Conservation (phyloP, 2,113 vertebrate genomes). For the Notiomystis cincta region DNA sequence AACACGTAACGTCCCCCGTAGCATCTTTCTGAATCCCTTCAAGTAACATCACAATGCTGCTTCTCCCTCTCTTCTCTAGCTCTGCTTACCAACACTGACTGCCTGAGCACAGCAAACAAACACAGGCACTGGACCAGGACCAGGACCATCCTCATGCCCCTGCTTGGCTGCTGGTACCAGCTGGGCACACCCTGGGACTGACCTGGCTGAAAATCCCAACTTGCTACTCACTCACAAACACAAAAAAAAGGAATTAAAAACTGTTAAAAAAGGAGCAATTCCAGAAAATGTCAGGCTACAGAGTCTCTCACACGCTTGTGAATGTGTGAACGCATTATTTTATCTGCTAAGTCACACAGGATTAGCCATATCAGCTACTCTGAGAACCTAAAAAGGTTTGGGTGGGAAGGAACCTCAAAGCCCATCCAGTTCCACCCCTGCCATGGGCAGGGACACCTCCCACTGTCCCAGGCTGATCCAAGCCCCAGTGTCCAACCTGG, state of each 20-base stretch:
- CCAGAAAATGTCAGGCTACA: neutral
- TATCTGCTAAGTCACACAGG: accelerated
- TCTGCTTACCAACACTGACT: neutral
- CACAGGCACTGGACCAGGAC: neutral
- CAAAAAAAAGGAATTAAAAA: neutral
- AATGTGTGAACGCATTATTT: too few species aligned
- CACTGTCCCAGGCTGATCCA: neutral
- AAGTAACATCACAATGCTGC: accelerated
- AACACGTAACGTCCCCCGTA: accelerated
- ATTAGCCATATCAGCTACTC: neutral
- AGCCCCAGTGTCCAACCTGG: neutral
- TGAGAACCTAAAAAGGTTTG: neutral
- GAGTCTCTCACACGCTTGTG: neutral
- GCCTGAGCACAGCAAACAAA: neutral
- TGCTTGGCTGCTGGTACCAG: accelerated
- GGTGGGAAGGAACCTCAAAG: accelerated
- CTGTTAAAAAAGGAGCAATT: neutral
- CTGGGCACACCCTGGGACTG: too few species aligned
- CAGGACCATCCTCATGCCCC: neutral
- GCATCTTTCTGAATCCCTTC: neutral
- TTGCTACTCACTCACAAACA: neutral
- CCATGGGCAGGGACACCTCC: neutral
- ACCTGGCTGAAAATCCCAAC: accelerated
- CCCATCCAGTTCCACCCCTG: accelerated
- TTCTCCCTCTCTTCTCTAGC: neutral